Evolutionary conservation across 2,888 invertebrate genomes (phyloP), one percentile per base, ranked within the genome.

Genomic region (Cerastoderma edule): DNA sequence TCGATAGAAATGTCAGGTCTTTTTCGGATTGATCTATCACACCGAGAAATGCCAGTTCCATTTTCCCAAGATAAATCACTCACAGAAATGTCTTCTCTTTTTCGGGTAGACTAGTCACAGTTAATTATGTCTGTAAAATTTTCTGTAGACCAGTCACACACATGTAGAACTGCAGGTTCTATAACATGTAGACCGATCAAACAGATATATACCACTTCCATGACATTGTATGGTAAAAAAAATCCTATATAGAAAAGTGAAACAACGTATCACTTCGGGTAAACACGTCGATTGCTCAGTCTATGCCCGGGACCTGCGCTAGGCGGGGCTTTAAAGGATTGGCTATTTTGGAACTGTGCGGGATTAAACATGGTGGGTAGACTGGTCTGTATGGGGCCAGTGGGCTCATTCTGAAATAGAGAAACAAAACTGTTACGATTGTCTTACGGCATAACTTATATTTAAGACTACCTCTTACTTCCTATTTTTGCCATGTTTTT

Each of bases 261-360:
- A n/a, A 48, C 48, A 16, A 48, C 24, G 16, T 8, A 16, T 44
- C 32, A 69, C 78, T 88, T 88, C 13, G 88, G 88, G 67, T 89
- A 89, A 3, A 84, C 81, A 46, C 88, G 70, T 57, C 87, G 72
- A 63, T 85, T 87, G 35, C 83, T 82, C 16, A 85, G 85, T 70
- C 80, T 81, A 74, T 87, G 87, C 92, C 94, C 93, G 60, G 94
- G 94, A 67, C 94, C 94, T 86, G 95, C 94, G 84, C 94, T 94
- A 87, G 95, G 95, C 83, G 94, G 94, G 83, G 94, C 93, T 87
- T 93, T 91, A 91, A 94, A 90, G 89, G 93, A 32, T 70, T 85
- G 81, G 84, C 92, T 72, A 28, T 57, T 92, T 78, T 93, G 93
- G 93, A 93, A 74, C 93, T 93, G 92, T 48, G 91, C 78, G 1